phyloP scores from a whole-genome alignment of 2,888 invertebrate species.

The Rapana venosa region DNA sequence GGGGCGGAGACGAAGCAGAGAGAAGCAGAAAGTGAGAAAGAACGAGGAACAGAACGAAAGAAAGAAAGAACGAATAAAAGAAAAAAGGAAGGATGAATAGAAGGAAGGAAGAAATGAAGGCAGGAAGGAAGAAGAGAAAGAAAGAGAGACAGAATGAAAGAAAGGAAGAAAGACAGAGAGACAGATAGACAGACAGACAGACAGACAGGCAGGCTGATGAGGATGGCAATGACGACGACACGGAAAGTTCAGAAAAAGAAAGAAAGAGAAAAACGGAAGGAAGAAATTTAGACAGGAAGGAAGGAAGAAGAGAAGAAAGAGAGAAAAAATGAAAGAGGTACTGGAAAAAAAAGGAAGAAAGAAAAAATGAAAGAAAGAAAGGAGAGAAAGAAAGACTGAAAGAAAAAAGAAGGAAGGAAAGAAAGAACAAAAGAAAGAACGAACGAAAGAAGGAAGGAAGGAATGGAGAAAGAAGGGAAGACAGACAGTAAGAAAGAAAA shows the following conservation, averaged over 20 bases:
- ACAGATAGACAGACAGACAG: not conserved
- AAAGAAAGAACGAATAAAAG: too few relatives aligned
- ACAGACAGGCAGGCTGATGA: not conserved
- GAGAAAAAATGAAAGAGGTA: not conserved
- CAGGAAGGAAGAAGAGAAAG: not conserved
- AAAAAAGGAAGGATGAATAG: too few relatives aligned
- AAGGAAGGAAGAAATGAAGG: too few relatives aligned
- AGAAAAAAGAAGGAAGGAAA: not conserved
- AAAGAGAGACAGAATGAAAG: not conserved
- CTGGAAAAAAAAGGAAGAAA: not conserved
- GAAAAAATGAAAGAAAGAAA: too few relatives aligned
- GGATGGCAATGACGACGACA: too few relatives aligned
- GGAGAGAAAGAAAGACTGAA: not conserved
- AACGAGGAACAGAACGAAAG: too few relatives aligned
- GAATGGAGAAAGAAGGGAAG: not conserved
- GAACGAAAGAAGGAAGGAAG: not conserved
- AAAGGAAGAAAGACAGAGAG: not conserved
- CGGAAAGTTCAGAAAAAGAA: not conserved
- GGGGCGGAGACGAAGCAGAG: too few relatives aligned
- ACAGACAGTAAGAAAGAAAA: not conserved
- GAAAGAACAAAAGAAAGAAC: not conserved
- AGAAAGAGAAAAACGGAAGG: not conserved
- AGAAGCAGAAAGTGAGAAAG: too few relatives aligned
- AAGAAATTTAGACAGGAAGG: not conserved
- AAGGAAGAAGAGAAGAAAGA: too few relatives aligned